Evolutionary conservation across 2,113 vertebrate species (phyloP), one percentile per base, ranked within the genome.

Genomic region (Oophaga pumilio): DNA sequence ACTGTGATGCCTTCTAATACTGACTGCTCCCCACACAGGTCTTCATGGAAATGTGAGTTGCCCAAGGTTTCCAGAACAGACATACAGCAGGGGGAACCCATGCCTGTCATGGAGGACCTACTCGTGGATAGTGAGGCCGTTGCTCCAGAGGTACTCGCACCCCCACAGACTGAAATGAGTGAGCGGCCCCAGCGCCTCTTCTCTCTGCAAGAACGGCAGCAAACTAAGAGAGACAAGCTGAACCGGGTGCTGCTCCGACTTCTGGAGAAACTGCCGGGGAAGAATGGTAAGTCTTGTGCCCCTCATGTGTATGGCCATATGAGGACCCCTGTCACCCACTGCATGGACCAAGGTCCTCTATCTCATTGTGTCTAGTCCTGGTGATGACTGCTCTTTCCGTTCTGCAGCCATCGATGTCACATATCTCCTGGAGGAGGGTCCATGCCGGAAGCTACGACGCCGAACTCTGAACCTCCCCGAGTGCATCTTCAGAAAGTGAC

Each of bases 341-440:
- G 33, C 33, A 43, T 5, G 33, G 33, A 0, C 33, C 33, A 43
- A 43, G 33, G 33, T 43, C 33, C 33, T 1, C 33, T 3, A 43
- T 43, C 33, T 43, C 33, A 43, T 43, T 43, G 3, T 28, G 24
- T 26, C 18, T 77, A 52, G 18, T 20, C 8, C 17, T 69, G 53
- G 9, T 77, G 22, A 76, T 52, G 11, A 52, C 43, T 76, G 17
- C 1, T 76, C 43, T 22, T 9, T n/a, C 0, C 43, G 88, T n/a
- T 89, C 71, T 52, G 89, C 95, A 99, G 98, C 96, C 89, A 97
- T 99, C 20, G 98, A 99, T n/a, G 97, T 99, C 94, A 97, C 97
- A 3, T 99, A 99, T 91, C 93, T 99, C 91, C 94, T 99, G 84
- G 97, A 99, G 92, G 98, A 99, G 91, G 97, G 98, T 0, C 97